phyloP scores from a whole-genome alignment of 2,113 vertebrate genomes.

The Leucopsar rothschildi region DNA sequence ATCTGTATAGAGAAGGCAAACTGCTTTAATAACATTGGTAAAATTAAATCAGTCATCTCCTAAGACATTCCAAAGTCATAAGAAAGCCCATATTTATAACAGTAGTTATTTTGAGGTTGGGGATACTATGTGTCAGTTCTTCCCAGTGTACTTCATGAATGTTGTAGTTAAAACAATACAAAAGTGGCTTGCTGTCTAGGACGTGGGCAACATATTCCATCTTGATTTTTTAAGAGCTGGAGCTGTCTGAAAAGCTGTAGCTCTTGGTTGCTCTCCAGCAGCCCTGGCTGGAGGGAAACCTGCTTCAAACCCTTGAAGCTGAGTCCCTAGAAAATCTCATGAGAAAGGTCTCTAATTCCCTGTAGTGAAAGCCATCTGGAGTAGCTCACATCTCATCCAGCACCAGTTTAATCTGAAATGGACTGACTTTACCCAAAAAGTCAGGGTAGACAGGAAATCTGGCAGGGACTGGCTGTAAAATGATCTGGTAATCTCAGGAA shows the following conservation, averaged over 20 bases:
- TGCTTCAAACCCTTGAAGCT: background rate
- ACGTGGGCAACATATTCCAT: rapidly evolving
- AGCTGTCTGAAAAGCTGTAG: background rate
- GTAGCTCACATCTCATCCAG: background rate
- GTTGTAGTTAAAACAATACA: background rate
- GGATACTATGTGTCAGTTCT: background rate
- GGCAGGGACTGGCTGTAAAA: background rate
- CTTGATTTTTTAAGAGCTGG: background rate
- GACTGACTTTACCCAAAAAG: background rate
- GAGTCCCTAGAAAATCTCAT: background rate
- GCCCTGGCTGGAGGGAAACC: background rate
- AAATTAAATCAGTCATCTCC: background rate
- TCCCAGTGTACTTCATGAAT: background rate
- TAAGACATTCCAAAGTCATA: background rate
- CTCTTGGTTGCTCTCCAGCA: background rate
- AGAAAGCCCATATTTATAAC: background rate
- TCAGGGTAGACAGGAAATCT: background rate
- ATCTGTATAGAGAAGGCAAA: background rate
- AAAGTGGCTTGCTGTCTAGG: background rate
- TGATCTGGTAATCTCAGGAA: background rate
- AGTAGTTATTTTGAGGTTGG: background rate
- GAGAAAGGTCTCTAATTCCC: background rate
- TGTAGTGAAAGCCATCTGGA: background rate
- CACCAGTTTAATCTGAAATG: background rate
- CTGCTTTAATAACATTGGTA: background rate